These are phyloP conservation scores for Todiramphus saurophagus DNA, from an alignment of 2,113 vertebrate genomes.

Conservation along the genomic window DNA sequence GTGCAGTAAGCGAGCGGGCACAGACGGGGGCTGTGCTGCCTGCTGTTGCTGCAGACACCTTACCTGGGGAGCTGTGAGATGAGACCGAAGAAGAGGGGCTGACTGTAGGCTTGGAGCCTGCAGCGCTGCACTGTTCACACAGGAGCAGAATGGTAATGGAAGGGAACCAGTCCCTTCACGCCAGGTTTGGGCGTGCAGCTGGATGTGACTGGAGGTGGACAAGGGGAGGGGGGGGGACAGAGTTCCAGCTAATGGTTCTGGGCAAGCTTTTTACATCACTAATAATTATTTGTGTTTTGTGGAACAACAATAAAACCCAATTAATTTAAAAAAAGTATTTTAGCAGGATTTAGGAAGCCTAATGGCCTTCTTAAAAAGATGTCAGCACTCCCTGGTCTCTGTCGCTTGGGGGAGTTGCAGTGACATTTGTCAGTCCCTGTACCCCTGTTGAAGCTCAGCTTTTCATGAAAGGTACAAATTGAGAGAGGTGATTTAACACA, in stretches of 20 bases:
- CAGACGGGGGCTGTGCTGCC: background rate
- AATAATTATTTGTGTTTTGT: background rate
- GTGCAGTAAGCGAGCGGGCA: background rate
- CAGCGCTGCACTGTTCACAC: background rate
- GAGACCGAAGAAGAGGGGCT: background rate
- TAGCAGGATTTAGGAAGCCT: background rate
- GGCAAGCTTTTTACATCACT: background rate
- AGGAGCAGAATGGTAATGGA: too few relatives aligned
- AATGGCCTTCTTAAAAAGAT: background rate
- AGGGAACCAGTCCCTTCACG: background rate
- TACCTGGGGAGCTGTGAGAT: background rate
- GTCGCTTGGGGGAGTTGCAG: background rate
- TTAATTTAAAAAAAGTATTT: background rate
- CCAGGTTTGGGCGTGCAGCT: background rate
- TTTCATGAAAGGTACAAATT: background rate
- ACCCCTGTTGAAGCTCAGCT: background rate
- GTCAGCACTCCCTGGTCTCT: background rate
- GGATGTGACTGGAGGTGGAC: background rate
- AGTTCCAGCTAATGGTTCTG: background rate
- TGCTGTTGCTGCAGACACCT: background rate
- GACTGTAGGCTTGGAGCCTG: background rate
- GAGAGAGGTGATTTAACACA: background rate
- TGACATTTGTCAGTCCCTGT: background rate
- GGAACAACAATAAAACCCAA: background rate
- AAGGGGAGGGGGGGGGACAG: accelerated